A percentile compares a stretch with the other conserved stretches of the same genome.
Evolutionary conservation across 1,140 invertebrate genomes (phyloP).

Genomic region (Ruditapes philippinarum): DNA sequence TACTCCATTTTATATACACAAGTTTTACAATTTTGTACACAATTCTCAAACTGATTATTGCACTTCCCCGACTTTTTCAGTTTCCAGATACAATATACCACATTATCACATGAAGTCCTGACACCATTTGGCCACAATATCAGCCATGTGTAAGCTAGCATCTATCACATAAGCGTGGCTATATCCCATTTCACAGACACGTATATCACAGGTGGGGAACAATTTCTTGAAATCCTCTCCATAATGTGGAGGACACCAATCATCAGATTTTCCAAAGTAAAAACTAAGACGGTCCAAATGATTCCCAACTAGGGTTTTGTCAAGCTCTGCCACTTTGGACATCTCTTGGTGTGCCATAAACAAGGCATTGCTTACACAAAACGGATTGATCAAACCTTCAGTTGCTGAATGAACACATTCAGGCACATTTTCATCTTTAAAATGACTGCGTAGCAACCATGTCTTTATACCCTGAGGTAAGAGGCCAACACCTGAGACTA

Average conservation of each 20-base stretch:
- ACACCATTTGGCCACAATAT: conserved; percentile 80
- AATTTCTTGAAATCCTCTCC: conserved; percentile 89
- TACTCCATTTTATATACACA: no score
- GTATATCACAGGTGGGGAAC: conserved; percentile 90
- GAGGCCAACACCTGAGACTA: conserved; percentile 89
- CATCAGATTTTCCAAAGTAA: conserved; percentile 92
- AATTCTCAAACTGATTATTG: no score
- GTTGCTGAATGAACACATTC: conserved; percentile 83
- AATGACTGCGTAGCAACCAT: conserved; percentile 81
- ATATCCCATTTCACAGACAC: conserved; percentile 90
- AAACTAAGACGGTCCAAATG: conserved; percentile 89
- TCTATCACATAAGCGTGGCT: conserved; percentile 93
- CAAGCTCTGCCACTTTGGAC: conserved; percentile 84
- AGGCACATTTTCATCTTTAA: conserved; percentile 76
- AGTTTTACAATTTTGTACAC: no score
- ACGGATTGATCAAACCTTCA: conserved; percentile 83
- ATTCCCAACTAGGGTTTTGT: conserved; percentile 82
- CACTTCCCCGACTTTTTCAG: no score
- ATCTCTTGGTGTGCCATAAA: conserved; percentile 87
- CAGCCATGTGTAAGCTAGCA: conserved; percentile 89
- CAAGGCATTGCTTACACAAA: conserved; percentile 86
- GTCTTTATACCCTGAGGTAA: conserved; percentile 87
- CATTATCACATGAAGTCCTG: conserved; percentile 25
- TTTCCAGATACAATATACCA: no score
- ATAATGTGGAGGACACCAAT: conserved; percentile 92